Percentiles rank a stretch among this genome's conserved stretches.
phyloP scores from a whole-genome alignment of 2,113 vertebrate species.

The Hylia prasina region DNA sequence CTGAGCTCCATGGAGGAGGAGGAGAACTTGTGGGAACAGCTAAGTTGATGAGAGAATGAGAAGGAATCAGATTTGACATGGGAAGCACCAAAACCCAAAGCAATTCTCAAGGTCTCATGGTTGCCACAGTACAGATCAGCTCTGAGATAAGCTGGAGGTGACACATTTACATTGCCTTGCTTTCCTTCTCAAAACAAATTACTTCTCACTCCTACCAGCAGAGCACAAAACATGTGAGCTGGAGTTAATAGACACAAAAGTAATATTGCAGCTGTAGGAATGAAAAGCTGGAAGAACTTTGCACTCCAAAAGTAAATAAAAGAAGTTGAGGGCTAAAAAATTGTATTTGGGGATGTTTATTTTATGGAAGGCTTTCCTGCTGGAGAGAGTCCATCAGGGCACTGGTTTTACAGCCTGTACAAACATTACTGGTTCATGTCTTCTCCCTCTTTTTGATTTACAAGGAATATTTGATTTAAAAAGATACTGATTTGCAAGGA shows the following conservation, averaged over 20 bases:
- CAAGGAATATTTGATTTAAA: neutral
- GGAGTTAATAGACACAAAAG: neutral
- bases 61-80: neutral
- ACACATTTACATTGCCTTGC: neutral
- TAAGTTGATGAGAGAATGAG: neutral
- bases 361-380: neutral
- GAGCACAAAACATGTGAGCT: neutral
- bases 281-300: neutral
- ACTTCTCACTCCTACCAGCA: neutral
- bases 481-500: neutral
- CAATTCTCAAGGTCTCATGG: constrained; percentile 2
- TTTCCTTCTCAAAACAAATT: neutral
- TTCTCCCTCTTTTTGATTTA: neutral
- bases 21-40: neutral
- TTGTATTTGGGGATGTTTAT: neutral
- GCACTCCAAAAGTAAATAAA: neutral
- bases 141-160: neutral
- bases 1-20: neutral
- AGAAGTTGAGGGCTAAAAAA: neutral
- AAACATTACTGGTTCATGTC: neutral
- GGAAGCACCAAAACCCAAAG: constrained; percentile 6
- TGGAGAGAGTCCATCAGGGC: neutral
- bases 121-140: neutral
- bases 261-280: neutral
- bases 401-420: neutral